Conservation (phyloP, 1,140 invertebrate genomes). For the Periplaneta americana region DNA sequence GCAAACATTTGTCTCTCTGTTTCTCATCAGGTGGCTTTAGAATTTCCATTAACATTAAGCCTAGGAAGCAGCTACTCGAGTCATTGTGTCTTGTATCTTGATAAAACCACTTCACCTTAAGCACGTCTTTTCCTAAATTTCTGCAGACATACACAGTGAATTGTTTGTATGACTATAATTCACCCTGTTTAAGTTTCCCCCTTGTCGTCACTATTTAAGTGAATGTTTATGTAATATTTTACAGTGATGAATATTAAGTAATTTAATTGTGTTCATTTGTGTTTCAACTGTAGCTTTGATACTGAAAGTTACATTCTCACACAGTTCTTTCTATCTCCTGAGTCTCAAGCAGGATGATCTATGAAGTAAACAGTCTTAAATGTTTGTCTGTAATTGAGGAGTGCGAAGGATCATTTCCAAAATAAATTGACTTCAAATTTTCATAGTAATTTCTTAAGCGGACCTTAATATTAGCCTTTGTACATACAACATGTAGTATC, state of each 20-base stretch:
- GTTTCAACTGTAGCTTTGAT: background rate
- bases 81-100: slow-evolving; percentile 54
- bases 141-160: background rate
- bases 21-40: slow-evolving; percentile 23
- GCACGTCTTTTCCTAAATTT: background rate
- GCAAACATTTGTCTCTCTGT: background rate
- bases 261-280: background rate
- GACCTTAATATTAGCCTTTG: background rate
- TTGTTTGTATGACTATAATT: background rate
- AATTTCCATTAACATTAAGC: slow-evolving; percentile 54
- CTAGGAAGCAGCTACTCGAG: slow-evolving; percentile 58
- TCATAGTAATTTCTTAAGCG: background rate
- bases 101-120: slow-evolving; percentile 4
- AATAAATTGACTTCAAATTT: background rate
- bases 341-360: background rate
- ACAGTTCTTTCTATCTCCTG: background rate
- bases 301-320: background rate
- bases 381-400: background rate
- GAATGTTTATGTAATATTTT: background rate
- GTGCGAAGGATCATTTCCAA: background rate
- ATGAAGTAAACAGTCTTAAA: background rate
- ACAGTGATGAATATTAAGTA: background rate
- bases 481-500: background rate
- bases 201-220: background rate
- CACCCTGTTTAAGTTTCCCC: background rate